These are phyloP conservation scores for Diachasma alloeum DNA, from an alignment of 1,140 invertebrate species.

Conservation along the genomic window DNA sequence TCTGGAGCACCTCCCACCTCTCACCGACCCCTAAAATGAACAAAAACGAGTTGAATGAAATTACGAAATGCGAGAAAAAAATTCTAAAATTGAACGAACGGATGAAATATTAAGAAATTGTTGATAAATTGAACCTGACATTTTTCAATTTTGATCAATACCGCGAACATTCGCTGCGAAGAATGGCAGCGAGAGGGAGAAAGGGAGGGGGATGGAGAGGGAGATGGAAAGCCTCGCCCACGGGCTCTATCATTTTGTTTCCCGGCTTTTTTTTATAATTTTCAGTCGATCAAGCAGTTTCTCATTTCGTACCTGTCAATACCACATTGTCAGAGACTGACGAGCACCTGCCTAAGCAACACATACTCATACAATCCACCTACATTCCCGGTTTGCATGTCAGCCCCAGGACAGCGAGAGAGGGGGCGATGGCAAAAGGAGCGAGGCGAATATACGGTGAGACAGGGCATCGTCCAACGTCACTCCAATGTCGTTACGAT, in stretches of 20 bases:
- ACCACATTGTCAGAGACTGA: constrained; percentile 39
- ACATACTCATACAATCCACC: neutral
- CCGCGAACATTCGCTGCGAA: neutral
- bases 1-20: neutral
- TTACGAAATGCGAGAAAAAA: too few relatives aligned
- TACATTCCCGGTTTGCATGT: neutral
- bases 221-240: neutral
- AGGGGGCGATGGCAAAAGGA: constrained; percentile 3
- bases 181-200: neutral
- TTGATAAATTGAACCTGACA: neutral
- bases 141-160: neutral
- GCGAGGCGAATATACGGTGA: constrained; percentile 15
- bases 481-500: constrained; percentile 11
- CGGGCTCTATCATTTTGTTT: neutral
- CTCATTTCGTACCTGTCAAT: constrained; percentile 40
- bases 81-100: neutral
- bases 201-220: too few relatives aligned
- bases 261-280: constrained; percentile 30
- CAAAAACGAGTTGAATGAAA: too few relatives aligned
- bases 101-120: neutral
- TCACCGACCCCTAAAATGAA: neutral
- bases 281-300: constrained; percentile 35
- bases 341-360: constrained; percentile 28
- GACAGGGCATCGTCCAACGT: constrained; percentile 17
- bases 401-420: constrained; percentile 12